phyloP scores from a whole-genome alignment of 64 coral and sea anemone genomes.

The Pocillopora damicornis region DNA sequence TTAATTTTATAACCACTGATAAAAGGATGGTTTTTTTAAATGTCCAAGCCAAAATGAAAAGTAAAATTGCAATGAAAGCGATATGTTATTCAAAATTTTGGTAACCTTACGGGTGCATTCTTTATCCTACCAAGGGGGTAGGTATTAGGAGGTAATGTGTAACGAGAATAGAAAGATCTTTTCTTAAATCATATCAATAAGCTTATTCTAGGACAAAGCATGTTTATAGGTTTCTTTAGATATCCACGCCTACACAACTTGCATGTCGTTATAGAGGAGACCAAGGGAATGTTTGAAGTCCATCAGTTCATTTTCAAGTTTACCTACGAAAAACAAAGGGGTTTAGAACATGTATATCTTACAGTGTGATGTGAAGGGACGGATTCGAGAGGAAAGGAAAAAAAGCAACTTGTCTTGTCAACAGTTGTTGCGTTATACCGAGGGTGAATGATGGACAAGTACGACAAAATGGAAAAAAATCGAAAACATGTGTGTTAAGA shows the following conservation, averaged over 20 bases:
- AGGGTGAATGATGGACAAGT: background rate
- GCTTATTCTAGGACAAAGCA: background rate
- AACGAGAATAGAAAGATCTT: too few relatives aligned
- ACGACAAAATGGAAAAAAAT: background rate
- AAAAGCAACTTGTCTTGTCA: background rate
- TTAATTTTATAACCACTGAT: background rate
- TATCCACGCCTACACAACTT: constrained; percentile 17
- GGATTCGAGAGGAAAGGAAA: background rate
- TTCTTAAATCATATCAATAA: too few relatives aligned
- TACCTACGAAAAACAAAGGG: constrained; percentile 33
- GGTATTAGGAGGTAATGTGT: too few relatives aligned
- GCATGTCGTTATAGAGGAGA: constrained; percentile 75
- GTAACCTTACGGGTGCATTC: too few relatives aligned
- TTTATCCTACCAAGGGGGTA: too few relatives aligned
- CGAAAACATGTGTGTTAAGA: background rate
- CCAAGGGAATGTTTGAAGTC: constrained; percentile 86
- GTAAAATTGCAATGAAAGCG: too few relatives aligned
- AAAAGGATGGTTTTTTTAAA: background rate
- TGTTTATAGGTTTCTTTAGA: background rate
- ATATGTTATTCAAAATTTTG: too few relatives aligned
- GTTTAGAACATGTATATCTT: background rate
- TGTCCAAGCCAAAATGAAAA: background rate
- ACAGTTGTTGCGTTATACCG: background rate
- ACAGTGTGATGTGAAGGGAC: background rate
- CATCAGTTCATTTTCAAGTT: constrained; percentile 76